Evolutionary conservation across 2,888 invertebrate species (phyloP), one percentile per base, ranked within the genome.

Genomic region (Eilema caniola): DNA sequence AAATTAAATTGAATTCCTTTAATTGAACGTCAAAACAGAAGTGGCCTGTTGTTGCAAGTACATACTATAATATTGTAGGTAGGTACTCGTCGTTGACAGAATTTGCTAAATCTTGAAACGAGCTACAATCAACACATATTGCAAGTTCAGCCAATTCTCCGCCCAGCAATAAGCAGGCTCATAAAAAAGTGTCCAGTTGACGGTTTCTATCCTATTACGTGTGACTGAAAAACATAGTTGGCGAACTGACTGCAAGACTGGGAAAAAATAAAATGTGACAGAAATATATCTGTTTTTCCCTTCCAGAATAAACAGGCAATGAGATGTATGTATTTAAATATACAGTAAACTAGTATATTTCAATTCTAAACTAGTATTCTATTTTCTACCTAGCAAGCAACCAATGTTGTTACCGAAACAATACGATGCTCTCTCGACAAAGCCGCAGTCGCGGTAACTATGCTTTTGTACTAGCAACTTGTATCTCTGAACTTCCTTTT

Each of bases 401-500:
- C 62, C 37, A 67, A 80, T n/a, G 37, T 57, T 61, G 37, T 2
- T 53, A 63, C 23, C 31, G 56, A 71, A 62, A 78, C 68, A 74
- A 73, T 69, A 76, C 53, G 31, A 33, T 65, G 64, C 31, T 57
- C 8, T 57, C 57, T 31, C 60, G 16, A 73, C 72, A 73, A 74
- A 80, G 65, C 62, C 65, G 16, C 61, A 28, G 47, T 25, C 3
- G 10, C n/a, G 33, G 33, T 74, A 67, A 75, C 68, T 47, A 79
- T 64, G 70, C 70, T 71, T 69, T 74, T 77, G 71, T 57, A 41
- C n/a, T 8, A 57, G 28, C 25, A 66, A 72, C 64, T 65, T 60
- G 67, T 63, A 57, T 24, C 16, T n/a, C 24, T 67, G 64, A 77
- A 79, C 72, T 73, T 77, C 8, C 73, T 66, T 71, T 79, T 82